Evolutionary conservation across 35 echinoderm and acorn worm species (phyloP).

Genomic region (Chiridota heheva): DNA sequence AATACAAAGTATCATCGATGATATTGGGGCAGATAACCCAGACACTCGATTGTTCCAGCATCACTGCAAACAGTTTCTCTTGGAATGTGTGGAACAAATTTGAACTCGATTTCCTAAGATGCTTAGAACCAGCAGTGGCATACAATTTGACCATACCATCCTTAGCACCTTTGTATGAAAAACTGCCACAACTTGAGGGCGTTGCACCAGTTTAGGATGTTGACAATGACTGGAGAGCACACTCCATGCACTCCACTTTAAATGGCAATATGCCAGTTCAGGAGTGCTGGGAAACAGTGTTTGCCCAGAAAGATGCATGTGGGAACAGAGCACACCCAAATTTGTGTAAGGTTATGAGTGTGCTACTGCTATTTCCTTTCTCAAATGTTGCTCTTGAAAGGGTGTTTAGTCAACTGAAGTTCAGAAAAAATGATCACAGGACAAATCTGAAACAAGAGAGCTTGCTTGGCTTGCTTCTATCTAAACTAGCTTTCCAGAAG

Average conservation of each 20-base stretch:
- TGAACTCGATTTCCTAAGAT: constrained; percentile 25
- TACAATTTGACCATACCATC: constrained; percentile 17
- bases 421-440: constrained; percentile 6
- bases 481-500: constrained; percentile 17
- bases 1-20: constrained; percentile 5
- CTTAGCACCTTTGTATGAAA: constrained; percentile 18
- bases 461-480: background rate
- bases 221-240: constrained; percentile 20
- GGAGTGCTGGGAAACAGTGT: background rate
- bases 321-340: background rate
- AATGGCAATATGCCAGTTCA: background rate
- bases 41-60: constrained; percentile 9
- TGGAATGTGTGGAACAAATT: constrained; percentile 10
- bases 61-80: constrained; percentile 14
- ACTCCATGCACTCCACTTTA: background rate
- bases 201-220: constrained; percentile 22
- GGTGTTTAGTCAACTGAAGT: background rate
- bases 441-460: constrained; percentile 9
- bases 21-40: background rate
- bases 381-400: background rate
- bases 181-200: constrained; percentile 2
- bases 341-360: background rate
- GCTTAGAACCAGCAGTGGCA: constrained; percentile 26
- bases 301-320: background rate
- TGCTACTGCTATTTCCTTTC: background rate